These are phyloP conservation scores for Gobius niger DNA, from an alignment of 2,113 vertebrate species.

Conservation along the genomic window DNA sequence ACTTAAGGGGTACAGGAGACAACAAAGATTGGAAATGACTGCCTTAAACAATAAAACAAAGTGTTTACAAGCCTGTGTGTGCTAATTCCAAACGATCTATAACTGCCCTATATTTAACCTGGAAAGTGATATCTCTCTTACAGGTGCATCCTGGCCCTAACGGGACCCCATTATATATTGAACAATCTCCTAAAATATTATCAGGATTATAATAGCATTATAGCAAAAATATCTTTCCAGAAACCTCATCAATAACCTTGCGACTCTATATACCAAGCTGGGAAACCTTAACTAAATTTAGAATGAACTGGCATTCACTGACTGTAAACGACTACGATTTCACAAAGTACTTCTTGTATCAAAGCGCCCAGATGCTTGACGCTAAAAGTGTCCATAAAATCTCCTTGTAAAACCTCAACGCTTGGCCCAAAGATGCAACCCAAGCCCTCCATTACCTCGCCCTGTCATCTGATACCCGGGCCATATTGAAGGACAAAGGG, in stretches of 20 bases:
- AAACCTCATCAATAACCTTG: background rate
- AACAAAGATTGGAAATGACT: too few species aligned
- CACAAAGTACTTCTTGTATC: background rate
- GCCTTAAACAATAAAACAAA: too few species aligned
- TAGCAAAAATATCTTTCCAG: background rate
- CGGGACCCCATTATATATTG: too few species aligned
- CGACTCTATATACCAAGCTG: background rate
- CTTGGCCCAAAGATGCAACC: constrained; percentile 17
- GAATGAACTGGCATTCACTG: background rate
- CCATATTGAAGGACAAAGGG: constrained; percentile 66
- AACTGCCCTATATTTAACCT: too few species aligned
- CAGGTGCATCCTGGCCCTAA: too few species aligned
- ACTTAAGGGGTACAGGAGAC: too few species aligned
- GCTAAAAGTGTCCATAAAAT: constrained; percentile 8
- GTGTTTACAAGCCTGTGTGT: too few species aligned
- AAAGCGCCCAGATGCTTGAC: background rate
- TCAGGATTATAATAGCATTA: too few species aligned
- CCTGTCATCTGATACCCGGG: constrained; percentile 58
- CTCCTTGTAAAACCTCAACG: background rate
- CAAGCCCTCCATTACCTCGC: constrained; percentile 43
- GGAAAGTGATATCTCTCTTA: too few species aligned
- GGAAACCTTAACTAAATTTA: background rate
- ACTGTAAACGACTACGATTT: background rate
- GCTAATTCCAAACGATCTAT: too few species aligned
- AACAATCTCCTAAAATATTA: too few species aligned